These are phyloP conservation scores for Eremophila alpestris DNA, from an alignment of 2,797 vertebrate genomes.

Conservation along the genomic window DNA sequence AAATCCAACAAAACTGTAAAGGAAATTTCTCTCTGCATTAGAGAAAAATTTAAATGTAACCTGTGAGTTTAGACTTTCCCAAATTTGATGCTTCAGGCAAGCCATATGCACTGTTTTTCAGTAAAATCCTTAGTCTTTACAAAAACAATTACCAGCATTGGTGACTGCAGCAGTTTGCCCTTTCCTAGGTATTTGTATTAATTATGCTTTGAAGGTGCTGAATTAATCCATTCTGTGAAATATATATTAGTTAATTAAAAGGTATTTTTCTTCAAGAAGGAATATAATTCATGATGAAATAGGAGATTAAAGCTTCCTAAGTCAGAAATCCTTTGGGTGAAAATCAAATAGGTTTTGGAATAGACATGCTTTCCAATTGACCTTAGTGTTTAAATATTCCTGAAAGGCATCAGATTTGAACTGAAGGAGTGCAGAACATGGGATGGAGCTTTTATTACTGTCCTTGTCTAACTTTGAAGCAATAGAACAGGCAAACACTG, in stretches of 20 bases:
- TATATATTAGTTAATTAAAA: slow-evolving; percentile 27
- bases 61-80: background rate
- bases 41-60: background rate
- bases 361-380: background rate
- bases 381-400: background rate
- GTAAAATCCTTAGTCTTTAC: background rate
- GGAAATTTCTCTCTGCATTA: background rate
- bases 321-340: background rate
- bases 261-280: background rate
- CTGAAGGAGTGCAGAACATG: background rate
- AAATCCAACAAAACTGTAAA: background rate
- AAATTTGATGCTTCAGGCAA: background rate
- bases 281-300: background rate
- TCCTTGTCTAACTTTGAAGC: background rate
- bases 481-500: background rate
- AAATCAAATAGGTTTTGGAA: background rate
- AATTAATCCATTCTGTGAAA: background rate
- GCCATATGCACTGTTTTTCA: background rate
- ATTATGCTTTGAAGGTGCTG: background rate
- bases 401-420: background rate
- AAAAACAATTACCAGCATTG: background rate
- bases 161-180: background rate
- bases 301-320: background rate
- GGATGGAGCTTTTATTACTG: background rate
- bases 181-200: background rate